Base-by-base conservation (phyloP, 1,140 invertebrate species). In the Branchinecta lindahli region DNA sequence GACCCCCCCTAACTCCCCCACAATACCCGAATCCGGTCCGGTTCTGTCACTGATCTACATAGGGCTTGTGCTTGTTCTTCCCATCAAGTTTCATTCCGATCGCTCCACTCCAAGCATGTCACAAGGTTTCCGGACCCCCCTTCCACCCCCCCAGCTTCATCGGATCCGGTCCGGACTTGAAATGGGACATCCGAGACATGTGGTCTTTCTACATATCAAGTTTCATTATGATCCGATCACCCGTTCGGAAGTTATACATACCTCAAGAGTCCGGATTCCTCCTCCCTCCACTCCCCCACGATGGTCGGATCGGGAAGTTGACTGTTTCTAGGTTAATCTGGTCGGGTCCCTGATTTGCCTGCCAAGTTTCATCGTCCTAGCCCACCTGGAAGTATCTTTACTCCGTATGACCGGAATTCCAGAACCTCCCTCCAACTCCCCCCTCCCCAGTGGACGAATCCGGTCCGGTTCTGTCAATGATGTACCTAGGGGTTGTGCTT, bases 41-140 rank as follows among this genome's bases (percentile, higher is more conserved):
- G 52, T 61, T 61, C n/a, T n/a, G n/a, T n/a, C n/a, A n/a, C n/a
- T n/a, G n/a, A n/a, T n/a, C n/a, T n/a, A n/a, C n/a, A n/a, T n/a
- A n/a, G n/a, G n/a, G n/a, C n/a, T n/a, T n/a, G 6, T 61, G 52
- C 52, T 61, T 61, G 18, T 61, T 61, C 52, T 61, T 15, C 52
- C 52, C 52, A 61, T 6, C 52, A 61, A 61, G 52, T 61, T 61
- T 61, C 52, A 61, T 61, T 6, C 52, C 52, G 52, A 61, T 61
- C 18, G 2, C 52, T 61, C 52, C 52, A 61, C 52, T 61, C 52
- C 6, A 61, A 61, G 52, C 52, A 6, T 61, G 12, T 61, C 12
- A 61, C 52, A 6, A 61, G 6, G 6, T 61, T 61, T 61, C 6
- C 2, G 2, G 2, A 15, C 18, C 18, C 52, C 52, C 2, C 52